Evolutionary conservation across 92 coral and sea anemone genomes (phyloP).

Genomic region (Pocillopora grandis): DNA sequence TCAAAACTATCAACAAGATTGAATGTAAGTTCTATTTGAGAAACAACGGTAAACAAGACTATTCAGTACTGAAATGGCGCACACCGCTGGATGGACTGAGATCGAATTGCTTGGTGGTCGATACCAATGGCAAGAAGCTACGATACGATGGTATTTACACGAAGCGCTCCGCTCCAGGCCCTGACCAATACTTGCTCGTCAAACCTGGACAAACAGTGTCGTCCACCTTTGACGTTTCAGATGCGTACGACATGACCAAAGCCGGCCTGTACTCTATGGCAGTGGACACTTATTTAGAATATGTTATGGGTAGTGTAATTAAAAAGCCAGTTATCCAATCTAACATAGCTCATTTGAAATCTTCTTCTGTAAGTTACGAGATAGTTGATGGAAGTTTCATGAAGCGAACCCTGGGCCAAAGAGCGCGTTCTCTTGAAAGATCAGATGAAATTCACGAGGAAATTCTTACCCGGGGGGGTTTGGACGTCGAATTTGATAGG

Average conservation of each 20-base stretch:
- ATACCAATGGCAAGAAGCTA: not conserved
- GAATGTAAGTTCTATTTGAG: not conserved
- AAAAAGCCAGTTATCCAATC: not conserved
- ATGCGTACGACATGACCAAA: conserved; percentile 21
- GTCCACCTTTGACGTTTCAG: conserved; percentile 4
- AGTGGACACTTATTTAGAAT: conserved; percentile 24
- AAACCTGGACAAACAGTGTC: conserved; percentile 18
- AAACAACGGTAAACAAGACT: not conserved
- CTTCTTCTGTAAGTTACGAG: not conserved
- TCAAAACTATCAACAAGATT: not conserved
- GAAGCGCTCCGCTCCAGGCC: conserved; percentile 15
- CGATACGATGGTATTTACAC: conserved; percentile 6
- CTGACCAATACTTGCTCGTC: conserved; percentile 6
- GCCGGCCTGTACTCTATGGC: conserved; percentile 12
- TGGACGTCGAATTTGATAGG: not conserved
- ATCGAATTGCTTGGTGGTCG: not conserved
- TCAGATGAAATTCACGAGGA: not conserved
- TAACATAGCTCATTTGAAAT: not conserved
- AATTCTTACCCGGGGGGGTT: not conserved
- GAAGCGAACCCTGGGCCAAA: not conserved
- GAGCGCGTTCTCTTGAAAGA: not conserved
- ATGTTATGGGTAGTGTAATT: not conserved
- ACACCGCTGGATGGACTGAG: conserved; percentile 12
- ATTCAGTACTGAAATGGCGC: conserved; percentile 21
- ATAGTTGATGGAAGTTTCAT: not conserved